Base-by-base conservation (phyloP, 2,888 invertebrate genomes). In the Andrena hattorfiana region DNA sequence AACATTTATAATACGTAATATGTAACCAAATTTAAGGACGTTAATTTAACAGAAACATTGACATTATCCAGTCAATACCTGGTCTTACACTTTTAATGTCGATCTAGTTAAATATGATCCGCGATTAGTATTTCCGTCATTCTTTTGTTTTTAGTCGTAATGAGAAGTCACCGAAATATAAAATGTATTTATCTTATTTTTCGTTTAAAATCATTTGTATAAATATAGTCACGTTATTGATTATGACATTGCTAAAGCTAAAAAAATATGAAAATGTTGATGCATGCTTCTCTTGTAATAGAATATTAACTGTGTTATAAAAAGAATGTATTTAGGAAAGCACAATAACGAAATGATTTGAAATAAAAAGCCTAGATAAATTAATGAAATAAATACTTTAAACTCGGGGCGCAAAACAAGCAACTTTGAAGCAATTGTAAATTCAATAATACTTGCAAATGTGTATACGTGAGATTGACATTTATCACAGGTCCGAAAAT, bases 371-470 rank as follows among this genome's bases (percentile, higher is more conserved):
- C 54, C 10, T 30, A 8, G 16, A 62, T 16, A 70, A 62, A 62
- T 60, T 16, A 13, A 28, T 30, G 32, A 51, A 67, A 30, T 13
- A 54, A 54, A 54, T 54, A 23, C 5, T 20, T 67, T 28, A 32
- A 32, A 54, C 16, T 54, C 20, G 10, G 10, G 8, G 26, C 26
- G 30, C 20, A 30, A 23, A 51, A 49, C 26, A 67, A 16, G 67
- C 13, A 54, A 67, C 7, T 10, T 66, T n/a, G 49, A 49, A 66
- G 51, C 30, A 67, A n/a, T 49, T 13, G 16, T 30, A n/a, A 20
- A 23, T 60, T 13, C 13, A 48, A 30, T 48, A 48, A 60, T 71
- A 71, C 32, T 54, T 68, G 32, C n/a, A 51, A 48, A 67, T 30
- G 28, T 66, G 35, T 23, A 62, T 20, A 62, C 13, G n/a, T 63